Percentiles rank a stretch among this genome's conserved stretches.
These are phyloP conservation scores for Choloepus hoffmanni DNA, from an alignment of 2,113 vertebrate genomes.

Conservation along the genomic window DNA sequence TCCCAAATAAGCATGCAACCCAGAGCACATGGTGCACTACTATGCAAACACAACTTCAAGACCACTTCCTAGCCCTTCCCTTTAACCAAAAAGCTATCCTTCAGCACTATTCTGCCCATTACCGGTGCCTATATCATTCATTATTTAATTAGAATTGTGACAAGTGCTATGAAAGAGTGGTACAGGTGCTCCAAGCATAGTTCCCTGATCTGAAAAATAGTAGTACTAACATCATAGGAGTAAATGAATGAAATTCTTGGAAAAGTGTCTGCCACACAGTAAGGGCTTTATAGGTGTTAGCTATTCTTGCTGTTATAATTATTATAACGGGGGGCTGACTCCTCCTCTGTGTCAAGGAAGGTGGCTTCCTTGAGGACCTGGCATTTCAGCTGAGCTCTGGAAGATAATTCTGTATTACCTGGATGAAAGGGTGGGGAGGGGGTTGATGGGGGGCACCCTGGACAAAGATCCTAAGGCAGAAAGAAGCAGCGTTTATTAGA, in stretches of 20 bases:
- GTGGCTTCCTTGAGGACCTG: not conserved
- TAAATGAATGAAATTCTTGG: not conserved
- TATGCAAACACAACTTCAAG: not conserved
- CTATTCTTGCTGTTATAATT: not conserved
- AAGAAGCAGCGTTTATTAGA: not conserved
- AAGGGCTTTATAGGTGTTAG: not conserved
- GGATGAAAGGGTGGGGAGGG: too few relatives aligned
- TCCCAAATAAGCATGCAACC: not conserved
- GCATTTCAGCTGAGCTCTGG: not conserved
- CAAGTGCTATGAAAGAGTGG: not conserved
- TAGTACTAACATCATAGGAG: not conserved
- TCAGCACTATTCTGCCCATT: not conserved
- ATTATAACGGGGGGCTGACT: not conserved
- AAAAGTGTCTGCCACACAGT: not conserved
- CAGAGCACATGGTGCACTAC: not conserved
- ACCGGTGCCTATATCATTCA: not conserved
- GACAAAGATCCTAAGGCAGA: not conserved
- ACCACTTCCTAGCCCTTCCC: not conserved
- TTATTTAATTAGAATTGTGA: not conserved
- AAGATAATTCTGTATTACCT: not conserved
- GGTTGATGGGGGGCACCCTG: not conserved
- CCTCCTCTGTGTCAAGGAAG: not conserved
- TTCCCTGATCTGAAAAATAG: not conserved
- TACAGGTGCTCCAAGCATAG: not conserved
- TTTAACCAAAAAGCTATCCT: not conserved